Evolutionary conservation across 2,888 invertebrate genomes (phyloP), one percentile per base, ranked within the genome.

Genomic region (Notodonta dromedarius): DNA sequence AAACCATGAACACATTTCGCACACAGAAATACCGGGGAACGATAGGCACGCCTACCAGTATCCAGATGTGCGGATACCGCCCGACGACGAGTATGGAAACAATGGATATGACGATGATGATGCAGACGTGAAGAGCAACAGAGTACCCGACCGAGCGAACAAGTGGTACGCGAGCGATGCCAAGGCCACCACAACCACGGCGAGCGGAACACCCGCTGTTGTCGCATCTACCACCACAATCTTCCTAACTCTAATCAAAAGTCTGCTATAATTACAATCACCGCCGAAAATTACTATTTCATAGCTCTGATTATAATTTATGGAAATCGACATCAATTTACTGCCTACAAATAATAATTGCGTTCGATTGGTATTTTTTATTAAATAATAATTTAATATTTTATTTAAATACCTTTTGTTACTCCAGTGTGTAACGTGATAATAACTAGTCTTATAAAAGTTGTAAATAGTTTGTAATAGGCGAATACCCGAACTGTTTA

Each of bases 91-190:
- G 50, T 93, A 94, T 69, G 89, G 88, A 12, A 87, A 87, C 2
- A 91, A 91, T 66, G 71, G 82, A 0, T 93, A 92, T 69, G 93
- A 93, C 52, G 91, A 85, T 5, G 72, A 74, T 24, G 87, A 87
- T 13, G 81, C 74, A 32, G 85, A 87, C 60, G 83, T 89, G 66
- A 91, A 91, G 68, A 91, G 85, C 70, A 94, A 94, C 73, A 80
- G 93, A 61, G 92, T 94, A 2, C 92, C 91, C 4, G 94, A 94
- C 66, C 85, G 91, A 16, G 93, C 94, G 5, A 94, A 94, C 77
- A 94, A 94, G 83, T 94, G 94, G 94, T 92, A 93, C 75, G 87
- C 93, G 2, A 93, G 88, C 62, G 92, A 91, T 57, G 91, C 90
- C 12, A 92, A 92, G 80, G 74, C 85, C 39, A 71, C 84, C 51